A percentile compares a stretch with the other conserved stretches of the same genome.
Evolutionary conservation across 2,113 vertebrate genomes (phyloP).

Genomic region (Cephalopholis sonnerati): DNA sequence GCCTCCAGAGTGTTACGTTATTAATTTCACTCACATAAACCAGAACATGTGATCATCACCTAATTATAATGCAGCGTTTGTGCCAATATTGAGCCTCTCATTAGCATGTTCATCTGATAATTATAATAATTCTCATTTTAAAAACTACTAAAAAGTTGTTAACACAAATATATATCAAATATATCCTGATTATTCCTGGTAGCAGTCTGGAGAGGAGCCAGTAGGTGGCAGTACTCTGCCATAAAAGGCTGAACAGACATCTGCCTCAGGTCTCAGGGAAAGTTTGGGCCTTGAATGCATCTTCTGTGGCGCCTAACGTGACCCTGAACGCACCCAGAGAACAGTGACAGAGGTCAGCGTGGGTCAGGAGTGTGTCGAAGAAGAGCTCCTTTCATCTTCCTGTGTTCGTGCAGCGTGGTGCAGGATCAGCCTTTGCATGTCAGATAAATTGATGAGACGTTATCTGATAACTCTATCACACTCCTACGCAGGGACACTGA

Average conservation of each 20-base stretch:
- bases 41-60: not conserved
- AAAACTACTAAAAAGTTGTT: not conserved
- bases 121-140: not conserved
- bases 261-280: rapidly evolving
- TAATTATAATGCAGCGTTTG: not conserved
- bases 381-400: conserved; percentile 3
- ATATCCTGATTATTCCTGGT: not conserved
- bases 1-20: not conserved
- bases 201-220: conserved; percentile 7
- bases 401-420: conserved; percentile 11
- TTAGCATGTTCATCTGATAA: not conserved
- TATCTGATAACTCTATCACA: conserved; percentile 57
- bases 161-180: no score
- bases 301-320: not conserved
- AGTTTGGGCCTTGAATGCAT: not conserved
- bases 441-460: conserved; percentile 38
- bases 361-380: not conserved
- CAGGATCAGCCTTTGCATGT: conserved; percentile 56
- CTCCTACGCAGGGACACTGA: conserved; percentile 35
- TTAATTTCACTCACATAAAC: not conserved
- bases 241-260: not conserved
- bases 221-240: conserved; percentile 57
- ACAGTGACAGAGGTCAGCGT: not conserved
- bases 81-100: not conserved
- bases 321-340: not conserved